Conservation (phyloP, 2,888 invertebrate species). For the Ochlodes sylvanus region DNA sequence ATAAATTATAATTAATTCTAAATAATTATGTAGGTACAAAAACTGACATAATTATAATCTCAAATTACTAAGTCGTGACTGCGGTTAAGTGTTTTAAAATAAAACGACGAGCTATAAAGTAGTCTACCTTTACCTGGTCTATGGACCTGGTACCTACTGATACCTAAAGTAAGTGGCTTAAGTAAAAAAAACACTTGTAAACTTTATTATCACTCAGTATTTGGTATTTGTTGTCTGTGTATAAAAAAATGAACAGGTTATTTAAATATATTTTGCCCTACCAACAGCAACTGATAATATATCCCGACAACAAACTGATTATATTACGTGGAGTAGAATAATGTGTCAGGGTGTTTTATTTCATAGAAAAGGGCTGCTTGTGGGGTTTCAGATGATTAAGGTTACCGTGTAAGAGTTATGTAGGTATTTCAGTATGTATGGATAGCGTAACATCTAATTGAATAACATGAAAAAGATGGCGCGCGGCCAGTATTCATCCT, state of each 20-base stretch:
- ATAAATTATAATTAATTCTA: too few relatives aligned
- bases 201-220: too few relatives aligned
- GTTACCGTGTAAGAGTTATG: constrained; percentile 12
- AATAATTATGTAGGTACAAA: too few relatives aligned
- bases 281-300: neutral
- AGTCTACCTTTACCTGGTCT: too few relatives aligned
- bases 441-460: neutral
- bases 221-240: too few relatives aligned
- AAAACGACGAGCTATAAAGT: neutral
- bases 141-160: too few relatives aligned
- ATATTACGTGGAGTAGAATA: neutral
- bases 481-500: too few relatives aligned
- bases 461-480: neutral
- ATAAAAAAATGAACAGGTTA: too few relatives aligned
- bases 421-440: neutral
- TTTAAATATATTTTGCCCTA: neutral
- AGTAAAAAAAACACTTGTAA: too few relatives aligned
- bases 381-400: constrained; percentile 35
- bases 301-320: too few relatives aligned
- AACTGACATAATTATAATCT: too few relatives aligned
- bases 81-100: neutral
- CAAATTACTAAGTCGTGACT: neutral
- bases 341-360: constrained; percentile 23
- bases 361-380: constrained; percentile 30
- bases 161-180: too few relatives aligned